Base-by-base conservation (phyloP, 2,888 invertebrate species). In the Hypercompe scribonia region DNA sequence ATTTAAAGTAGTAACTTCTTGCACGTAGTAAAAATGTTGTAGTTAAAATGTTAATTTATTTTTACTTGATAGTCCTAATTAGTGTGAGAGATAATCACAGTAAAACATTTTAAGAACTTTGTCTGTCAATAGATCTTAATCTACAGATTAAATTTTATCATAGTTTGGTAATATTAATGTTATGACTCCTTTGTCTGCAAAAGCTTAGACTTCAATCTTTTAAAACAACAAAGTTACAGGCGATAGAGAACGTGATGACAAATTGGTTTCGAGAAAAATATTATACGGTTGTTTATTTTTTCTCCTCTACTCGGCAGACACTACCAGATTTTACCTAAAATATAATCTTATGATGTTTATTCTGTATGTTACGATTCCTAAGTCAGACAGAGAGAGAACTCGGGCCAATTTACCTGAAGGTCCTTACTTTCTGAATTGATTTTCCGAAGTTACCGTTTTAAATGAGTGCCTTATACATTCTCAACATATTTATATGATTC, bases 401-500 rank as follows among this genome's bases (percentile, higher is more conserved):
- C 61, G 73, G 76, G 74, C 69, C 76, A 70, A 81, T 78, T 77
- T 80, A 65, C 77, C 68, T 71, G 68, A 68, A 58, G 61, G 71
- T 80, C n/a, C n/a, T n/a, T n/a, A 81, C 71, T 81, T 77, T 68
- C 64, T 77, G 69, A 85, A 81, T 79, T 83, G 78, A 83, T 81
- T 80, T 73, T 67, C 70, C n/a, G 73, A 83, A 81, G 78, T 75
- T 80, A 72, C 73, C 70, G 65, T 79, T 79, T 78, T 68, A 76
- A 82, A 81, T 75, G 81, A 79, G 74, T 75, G 69, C 78, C 79
- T 54, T 74, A 58, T 75, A 74, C 76, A 74, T 77, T 80, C 71
- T 72, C 72, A 78, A 75, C 72, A 76, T 75, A 80, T 83, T 83
- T 78, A 86, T 87, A 81, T 81, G 80, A 82, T 86, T 81, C 70